A percentile compares a stretch with the other conserved stretches of the same genome.
phyloP scores from a whole-genome alignment of 2,797 vertebrate species.

The Sebastes steindachneri region DNA sequence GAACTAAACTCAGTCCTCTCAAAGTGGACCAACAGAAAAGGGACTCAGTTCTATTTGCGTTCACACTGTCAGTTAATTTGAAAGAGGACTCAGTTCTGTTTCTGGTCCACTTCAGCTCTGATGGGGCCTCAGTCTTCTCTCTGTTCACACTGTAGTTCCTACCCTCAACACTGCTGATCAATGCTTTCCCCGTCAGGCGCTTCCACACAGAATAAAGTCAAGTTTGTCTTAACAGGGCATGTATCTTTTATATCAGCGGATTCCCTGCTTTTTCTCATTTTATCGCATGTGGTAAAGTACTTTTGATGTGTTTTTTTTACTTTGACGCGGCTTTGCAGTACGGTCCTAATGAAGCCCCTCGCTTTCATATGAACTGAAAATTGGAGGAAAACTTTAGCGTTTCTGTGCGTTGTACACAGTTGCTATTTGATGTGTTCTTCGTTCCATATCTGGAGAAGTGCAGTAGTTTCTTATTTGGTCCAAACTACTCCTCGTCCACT shows the following conservation, averaged over 20 bases:
- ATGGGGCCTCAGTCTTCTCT: neutral
- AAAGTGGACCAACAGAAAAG: no score
- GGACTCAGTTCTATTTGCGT: no score
- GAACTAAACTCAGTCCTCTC: no score
- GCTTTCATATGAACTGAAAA: neutral
- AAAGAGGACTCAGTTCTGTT: neutral
- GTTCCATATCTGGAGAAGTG: no score
- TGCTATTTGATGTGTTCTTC: no score
- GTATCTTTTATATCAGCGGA: neutral
- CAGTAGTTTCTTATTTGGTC: no score
- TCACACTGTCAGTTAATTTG: no score
- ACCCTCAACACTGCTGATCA: neutral
- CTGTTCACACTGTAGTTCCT: neutral
- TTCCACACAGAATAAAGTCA: neutral
- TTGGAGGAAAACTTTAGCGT: neutral
- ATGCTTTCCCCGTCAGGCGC: neutral
- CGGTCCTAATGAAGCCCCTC: neutral
- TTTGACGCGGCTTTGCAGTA: neutral
- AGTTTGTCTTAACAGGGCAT: neutral
- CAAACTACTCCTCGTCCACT: no score
- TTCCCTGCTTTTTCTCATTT: neutral
- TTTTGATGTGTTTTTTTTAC: neutral
- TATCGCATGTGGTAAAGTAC: neutral
- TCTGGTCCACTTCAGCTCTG: neutral
- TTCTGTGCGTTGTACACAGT: no score